Evolutionary conservation across 2,888 invertebrate genomes (phyloP), one percentile per base, ranked within the genome.

Genomic region (Mechanitis mazaeus): DNA sequence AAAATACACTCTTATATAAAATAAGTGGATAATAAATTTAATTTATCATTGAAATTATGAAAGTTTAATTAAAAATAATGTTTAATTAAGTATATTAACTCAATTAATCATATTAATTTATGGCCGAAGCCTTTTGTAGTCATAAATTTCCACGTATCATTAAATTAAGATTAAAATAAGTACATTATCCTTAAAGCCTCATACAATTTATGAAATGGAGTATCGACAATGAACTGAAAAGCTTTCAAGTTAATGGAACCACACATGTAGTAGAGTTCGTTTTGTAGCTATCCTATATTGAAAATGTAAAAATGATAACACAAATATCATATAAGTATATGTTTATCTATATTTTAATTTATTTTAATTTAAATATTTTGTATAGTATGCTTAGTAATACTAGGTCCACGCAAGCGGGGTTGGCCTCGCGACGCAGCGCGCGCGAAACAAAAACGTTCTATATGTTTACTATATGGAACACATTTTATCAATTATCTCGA

Each of bases 141-240:
- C 50, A 58, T 62, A 62, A 62, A 58, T 58, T 63, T 58, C 55
- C 55, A 53, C 33, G 53, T 56, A n/a, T 42, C 55, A 58, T 55
- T 47, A 54, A 45, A 50, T 60, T 54, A 59, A 11, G 54, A 55
- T 33, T 53, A 67, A 66, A 70, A 70, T 70, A 67, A 68, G 63
- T 56, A 54, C 61, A 62, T 69, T 71, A 68, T 66, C 61, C 64
- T 57, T 58, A 60, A 69, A 61, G 61, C 47, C 11, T 20, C 20
- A 42, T 45, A 64, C 54, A 64, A 66, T 70, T 68, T 69, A 71
- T 71, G 68, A 72, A 72, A 71, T 71, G 68, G 66, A 73, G 78
- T 74, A 75, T 74, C 65, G 63, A 66, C 75, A 76, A 75, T 77
- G 73, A 76, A 70, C 72, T 75, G 75, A 66, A 80, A 79, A 80